Evolutionary conservation across 2,113 vertebrate genomes (phyloP).

Genomic region (Ciconia stormi): DNA sequence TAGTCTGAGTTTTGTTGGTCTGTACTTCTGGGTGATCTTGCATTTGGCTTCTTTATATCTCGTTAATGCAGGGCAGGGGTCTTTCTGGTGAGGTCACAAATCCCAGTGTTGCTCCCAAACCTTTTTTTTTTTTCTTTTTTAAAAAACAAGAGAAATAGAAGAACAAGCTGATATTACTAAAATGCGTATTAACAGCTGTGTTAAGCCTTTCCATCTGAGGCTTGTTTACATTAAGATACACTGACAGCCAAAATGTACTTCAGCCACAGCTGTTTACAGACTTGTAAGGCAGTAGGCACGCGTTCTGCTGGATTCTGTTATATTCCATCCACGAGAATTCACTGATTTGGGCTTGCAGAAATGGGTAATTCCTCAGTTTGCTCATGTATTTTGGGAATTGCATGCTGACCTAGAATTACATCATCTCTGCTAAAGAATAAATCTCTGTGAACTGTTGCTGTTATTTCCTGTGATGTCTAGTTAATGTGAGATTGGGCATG

Average conservation of each 20-base stretch:
- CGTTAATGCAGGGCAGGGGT: not conserved
- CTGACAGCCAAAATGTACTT: not conserved
- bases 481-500: not conserved
- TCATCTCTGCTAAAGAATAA: not conserved
- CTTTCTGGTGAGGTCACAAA: not conserved
- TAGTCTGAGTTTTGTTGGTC: not conserved
- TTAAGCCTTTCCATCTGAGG: not conserved
- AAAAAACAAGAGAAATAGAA: not conserved
- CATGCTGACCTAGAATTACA: not conserved
- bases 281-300: accelerated
- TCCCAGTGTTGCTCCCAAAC: not conserved
- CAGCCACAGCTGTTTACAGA: not conserved
- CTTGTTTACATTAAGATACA: not conserved
- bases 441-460: not conserved
- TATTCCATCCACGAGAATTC: not conserved
- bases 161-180: not conserved
- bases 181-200: not conserved
- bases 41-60: not conserved
- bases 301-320: not conserved
- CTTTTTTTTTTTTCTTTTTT: not conserved
- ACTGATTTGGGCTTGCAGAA: not conserved
- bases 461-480: not conserved
- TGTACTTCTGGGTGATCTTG: not conserved
- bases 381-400: not conserved
- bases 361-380: not conserved